A percentile compares a stretch with the other conserved stretches of the same genome.
These are phyloP conservation scores for Melinopterus prodromus DNA, from an alignment of 2,888 invertebrate genomes.

Conservation along the genomic window DNA sequence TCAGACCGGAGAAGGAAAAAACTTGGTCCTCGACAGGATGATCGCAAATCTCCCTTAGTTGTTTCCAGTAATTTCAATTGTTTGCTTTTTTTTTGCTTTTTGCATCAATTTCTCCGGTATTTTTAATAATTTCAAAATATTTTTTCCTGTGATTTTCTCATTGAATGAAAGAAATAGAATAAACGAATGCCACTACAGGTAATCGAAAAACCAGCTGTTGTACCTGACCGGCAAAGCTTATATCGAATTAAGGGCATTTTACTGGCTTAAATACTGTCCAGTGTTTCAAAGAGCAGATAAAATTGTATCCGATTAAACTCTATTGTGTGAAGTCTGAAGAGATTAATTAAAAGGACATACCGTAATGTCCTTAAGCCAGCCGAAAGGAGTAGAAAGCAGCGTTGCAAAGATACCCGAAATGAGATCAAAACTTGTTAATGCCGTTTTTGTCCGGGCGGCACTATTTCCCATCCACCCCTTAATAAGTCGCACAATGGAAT, in stretches of 20 bases:
- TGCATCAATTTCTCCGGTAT: no score
- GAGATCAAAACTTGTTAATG: constrained; percentile 24
- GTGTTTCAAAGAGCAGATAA: not conserved
- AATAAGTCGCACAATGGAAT: constrained; percentile 21
- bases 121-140: no score
- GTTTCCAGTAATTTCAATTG: no score
- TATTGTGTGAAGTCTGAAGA: constrained; percentile 12
- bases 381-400: constrained; percentile 14
- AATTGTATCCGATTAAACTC: constrained; percentile 24
- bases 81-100: no score
- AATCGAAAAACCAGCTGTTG: not conserved
- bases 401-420: constrained; percentile 19
- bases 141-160: no score
- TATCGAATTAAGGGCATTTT: not conserved
- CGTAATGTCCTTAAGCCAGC: constrained; percentile 22
- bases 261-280: not conserved
- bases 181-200: not conserved
- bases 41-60: no score
- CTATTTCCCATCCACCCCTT: constrained; percentile 6
- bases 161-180: no score
- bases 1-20: no score
- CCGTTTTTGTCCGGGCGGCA: constrained; percentile 12
- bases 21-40: no score
- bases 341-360: constrained; percentile 23
- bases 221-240: not conserved